Base-by-base conservation (phyloP, 1,140 invertebrate species). In the Riptortus pedestris region DNA sequence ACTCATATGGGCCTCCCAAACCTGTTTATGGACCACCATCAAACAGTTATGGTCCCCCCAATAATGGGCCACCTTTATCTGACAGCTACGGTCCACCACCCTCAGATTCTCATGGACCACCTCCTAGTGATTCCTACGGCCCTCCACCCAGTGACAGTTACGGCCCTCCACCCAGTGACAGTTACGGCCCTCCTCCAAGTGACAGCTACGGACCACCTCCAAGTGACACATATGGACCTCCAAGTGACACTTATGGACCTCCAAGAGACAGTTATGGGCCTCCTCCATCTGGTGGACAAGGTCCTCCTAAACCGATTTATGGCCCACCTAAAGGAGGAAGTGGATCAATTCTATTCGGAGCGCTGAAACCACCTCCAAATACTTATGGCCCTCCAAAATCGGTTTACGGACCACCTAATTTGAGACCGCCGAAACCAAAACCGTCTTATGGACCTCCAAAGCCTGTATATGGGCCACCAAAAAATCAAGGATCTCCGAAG, bases 131-230 rank as follows among this genome's bases (percentile, higher is more conserved):
- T 27, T 24, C 62, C 60, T 3, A 52, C 1, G 11, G 24, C 26
- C 22, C 43, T 3, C 67, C 51, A 71, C 75, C 58, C 72, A 74
- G 68, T 64, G 69, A 28, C 16, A 20, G 43, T 11, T 69, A 69
- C 45, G 66, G 66, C 11, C 66, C 66, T 14, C 67, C 66, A 57
- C 51, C 51, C 24, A 18, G 18, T 2, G 38, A 24, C 9, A 22
- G 43, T 9, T 67, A 66, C 47, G 66, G 66, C 0, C 69, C 69
- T 22, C 69, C 72, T 60, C 71, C 75, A 2, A 75, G 75, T 18
- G 74, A 75, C 14, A 72, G 72, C 62, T 78, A 78, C 65, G 77
- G 74, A 2, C 51, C 51, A 26, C 51, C 51, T 3, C 31, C 31
- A 38, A 38, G 14, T 7, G 5, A 5, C 5, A 14, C 14, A 5